Evolutionary conservation across 2,888 invertebrate species (phyloP).

Genomic region (Mythimna pallens): DNA sequence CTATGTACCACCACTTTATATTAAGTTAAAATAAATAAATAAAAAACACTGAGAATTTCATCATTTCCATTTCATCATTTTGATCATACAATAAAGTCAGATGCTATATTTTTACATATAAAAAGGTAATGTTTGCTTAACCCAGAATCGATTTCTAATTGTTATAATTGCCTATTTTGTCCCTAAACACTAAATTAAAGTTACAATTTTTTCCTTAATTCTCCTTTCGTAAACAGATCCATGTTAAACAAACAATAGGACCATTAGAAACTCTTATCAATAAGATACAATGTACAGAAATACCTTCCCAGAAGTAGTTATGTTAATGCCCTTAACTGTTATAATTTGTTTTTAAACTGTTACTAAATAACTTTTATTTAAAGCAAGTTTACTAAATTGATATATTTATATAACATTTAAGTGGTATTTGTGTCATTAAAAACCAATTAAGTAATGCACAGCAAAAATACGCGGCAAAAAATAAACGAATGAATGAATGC

Average conservation of each 20-base stretch:
- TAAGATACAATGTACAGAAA: slow-evolving; percentile 40
- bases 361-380: background rate
- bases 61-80: too few species aligned
- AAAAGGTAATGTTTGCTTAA: background rate
- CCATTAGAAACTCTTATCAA: slow-evolving; percentile 32
- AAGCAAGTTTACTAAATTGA: too few species aligned
- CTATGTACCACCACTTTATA: too few species aligned
- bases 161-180: background rate
- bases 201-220: background rate
- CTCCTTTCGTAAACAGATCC: background rate
- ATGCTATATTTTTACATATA: background rate
- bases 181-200: background rate
- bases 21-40: too few species aligned
- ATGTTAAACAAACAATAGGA: slow-evolving; percentile 41
- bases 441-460: background rate
- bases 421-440: background rate
- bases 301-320: slow-evolving; percentile 45
- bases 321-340: slow-evolving; percentile 22
- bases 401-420: background rate
- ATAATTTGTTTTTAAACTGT: background rate
- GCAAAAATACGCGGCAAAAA: background rate
- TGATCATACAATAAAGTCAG: too few species aligned
- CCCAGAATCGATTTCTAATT: background rate
- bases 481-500: background rate
- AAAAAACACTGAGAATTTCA: too few species aligned